These are phyloP conservation scores for Ypsolopha scabrella DNA, from an alignment of 2,888 invertebrate genomes.

Conservation along the genomic window DNA sequence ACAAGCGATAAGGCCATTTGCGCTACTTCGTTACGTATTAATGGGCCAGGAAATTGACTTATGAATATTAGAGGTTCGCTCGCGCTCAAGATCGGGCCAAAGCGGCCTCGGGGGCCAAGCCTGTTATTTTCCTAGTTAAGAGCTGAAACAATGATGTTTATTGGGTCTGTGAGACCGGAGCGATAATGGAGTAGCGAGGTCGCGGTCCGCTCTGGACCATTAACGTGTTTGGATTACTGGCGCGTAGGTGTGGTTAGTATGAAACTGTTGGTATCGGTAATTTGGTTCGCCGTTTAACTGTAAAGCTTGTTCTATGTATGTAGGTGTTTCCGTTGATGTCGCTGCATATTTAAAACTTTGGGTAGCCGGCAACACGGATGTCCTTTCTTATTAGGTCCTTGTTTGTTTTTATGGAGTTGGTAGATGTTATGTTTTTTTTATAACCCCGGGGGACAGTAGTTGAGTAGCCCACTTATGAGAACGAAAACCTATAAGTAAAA, in stretches of 20 bases:
- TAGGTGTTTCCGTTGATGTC: too few species aligned
- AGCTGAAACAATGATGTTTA: conserved; percentile 63
- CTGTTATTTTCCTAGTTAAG: conserved; percentile 62
- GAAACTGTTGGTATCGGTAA: background rate
- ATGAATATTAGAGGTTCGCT: conserved; percentile 67
- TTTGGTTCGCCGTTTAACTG: too few species aligned
- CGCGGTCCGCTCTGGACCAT: conserved; percentile 48
- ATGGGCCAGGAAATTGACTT: conserved; percentile 71
- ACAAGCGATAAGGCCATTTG: conserved; percentile 71
- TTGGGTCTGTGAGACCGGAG: conserved; percentile 33
- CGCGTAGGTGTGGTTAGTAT: background rate
- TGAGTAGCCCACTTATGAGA: too few species aligned
- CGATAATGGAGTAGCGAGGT: conserved; percentile 47
- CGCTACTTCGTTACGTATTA: conserved; percentile 71
- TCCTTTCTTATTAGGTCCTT: too few species aligned
- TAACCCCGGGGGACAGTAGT: too few species aligned
- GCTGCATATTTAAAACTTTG: too few species aligned
- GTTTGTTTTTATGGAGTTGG: too few species aligned
- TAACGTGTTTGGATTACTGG: conserved; percentile 40
- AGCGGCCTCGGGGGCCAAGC: conserved; percentile 51
- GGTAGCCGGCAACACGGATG: too few species aligned
- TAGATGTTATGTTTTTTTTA: too few species aligned
- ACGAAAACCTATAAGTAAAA: too few species aligned
- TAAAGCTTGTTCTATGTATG: background rate
- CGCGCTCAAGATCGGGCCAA: conserved; percentile 54